Base-by-base conservation (phyloP, 2,888 invertebrate genomes). In the Drosophila buzzatii region DNA sequence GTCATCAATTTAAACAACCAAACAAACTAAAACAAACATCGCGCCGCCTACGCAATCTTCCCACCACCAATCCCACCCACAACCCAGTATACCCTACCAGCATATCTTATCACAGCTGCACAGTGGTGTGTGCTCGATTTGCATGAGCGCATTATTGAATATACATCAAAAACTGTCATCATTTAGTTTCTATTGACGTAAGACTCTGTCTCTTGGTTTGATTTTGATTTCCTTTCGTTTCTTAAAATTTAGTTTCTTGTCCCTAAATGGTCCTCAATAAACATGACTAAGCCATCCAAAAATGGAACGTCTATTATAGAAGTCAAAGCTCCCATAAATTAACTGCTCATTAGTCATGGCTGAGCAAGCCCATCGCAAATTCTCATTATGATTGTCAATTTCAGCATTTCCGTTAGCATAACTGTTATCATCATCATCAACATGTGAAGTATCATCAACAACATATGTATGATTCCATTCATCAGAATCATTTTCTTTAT, bases 1-100 rank as follows among this genome's bases (percentile, higher is more conserved):
- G 76, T 77, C 76, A 77, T 76, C 69, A 77, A 76, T 73, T 73
- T 49, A 56, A 60, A 63, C 45, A 41, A n/a, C 31, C 63, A 31
- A 57, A 33, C 63, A 56, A 70, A 49, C 55, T 33, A 44, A 62
- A 41, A 16, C 33, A 53, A 70, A 70, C 58, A 55, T 20, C 52
- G n/a, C 58, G 20, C 41, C 41, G 39, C 55, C 55, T 27, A 39
- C 55, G 27, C 55, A 27, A n/a, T 9, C 41, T 12, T 3, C n/a
- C 55, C 41, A 41, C 55, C 20, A 27, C 6, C 27, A 27, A 27
- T 1, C 7, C 27, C 27, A 27, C 27, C 27, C 27, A 27, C 52
- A 27, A 2, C 53, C 16, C 39, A 27, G 16, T 5, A 6, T 3
- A 14, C 33, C 33, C 53, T 8, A 18, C 41, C 16, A n/a, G n/a